A percentile compares a stretch with the other conserved stretches of the same genome.
Evolutionary conservation across 2,888 invertebrate species (phyloP).

Genomic region (Latrodectus hesperus): DNA sequence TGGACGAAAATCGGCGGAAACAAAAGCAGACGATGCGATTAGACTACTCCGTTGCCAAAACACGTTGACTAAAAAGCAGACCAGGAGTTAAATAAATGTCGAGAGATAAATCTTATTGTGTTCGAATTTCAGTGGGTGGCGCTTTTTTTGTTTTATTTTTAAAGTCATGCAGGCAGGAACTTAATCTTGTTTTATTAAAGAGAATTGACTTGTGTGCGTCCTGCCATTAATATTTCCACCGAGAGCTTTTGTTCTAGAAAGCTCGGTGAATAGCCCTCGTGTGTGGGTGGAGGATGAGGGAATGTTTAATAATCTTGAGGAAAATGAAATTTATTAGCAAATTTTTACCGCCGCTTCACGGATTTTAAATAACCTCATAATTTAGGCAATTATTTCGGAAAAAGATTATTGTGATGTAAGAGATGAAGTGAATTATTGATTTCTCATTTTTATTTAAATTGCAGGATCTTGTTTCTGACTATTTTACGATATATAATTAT

Average conservation of each 20-base stretch:
- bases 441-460: too few relatives aligned
- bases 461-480: too few relatives aligned
- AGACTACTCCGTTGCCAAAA: neutral
- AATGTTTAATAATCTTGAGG: neutral
- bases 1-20: conserved; percentile 1
- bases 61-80: neutral
- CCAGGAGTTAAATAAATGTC: conserved; percentile 17
- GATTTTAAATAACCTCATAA: too few relatives aligned
- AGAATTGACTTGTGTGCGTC: neutral
- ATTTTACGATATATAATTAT: too few relatives aligned
- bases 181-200: neutral
- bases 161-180: neutral
- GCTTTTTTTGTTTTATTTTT: neutral
- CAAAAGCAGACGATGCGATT: conserved; percentile 43
- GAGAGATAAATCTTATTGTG: conserved; percentile 30
- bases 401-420: too few relatives aligned
- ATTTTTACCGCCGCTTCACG: neutral
- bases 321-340: neutral
- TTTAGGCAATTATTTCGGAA: too few relatives aligned
- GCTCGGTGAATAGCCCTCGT: neutral
- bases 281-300: neutral
- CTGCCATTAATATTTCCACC: neutral
- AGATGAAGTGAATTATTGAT: too few relatives aligned
- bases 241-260: neutral
- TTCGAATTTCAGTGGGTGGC: neutral